phyloP scores from a whole-genome alignment of 2,888 invertebrate species.

The Odiellus spinosus region DNA sequence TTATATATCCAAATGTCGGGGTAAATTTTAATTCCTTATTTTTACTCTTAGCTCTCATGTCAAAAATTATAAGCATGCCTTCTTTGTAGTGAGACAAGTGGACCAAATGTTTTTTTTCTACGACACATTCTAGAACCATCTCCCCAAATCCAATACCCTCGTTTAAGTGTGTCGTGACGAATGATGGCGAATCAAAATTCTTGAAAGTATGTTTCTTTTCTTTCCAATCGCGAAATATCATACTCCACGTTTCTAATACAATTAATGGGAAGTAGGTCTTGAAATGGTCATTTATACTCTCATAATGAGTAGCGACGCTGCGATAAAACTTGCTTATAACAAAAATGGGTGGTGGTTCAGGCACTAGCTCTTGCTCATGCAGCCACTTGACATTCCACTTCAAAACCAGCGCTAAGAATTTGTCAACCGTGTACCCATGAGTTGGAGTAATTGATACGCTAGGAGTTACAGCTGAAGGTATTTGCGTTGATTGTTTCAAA shows the following conservation, averaged over 20 bases:
- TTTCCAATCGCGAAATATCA: slow-evolving; percentile 5
- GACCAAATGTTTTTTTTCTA: slow-evolving; percentile 1
- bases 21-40: no score
- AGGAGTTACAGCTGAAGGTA: not conserved
- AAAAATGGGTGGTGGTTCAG: slow-evolving; percentile 7
- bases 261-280: slow-evolving; percentile 7
- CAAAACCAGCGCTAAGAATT: slow-evolving; percentile 4
- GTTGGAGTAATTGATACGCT: not conserved
- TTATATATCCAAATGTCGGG: slow-evolving; percentile 9
- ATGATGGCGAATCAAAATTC: no score
- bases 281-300: slow-evolving; percentile 2
- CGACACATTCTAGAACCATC: not conserved
- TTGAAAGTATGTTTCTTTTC: not conserved
- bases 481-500: not conserved
- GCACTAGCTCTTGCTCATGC: slow-evolving; percentile 7
- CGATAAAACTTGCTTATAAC: not conserved
- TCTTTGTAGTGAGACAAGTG: not conserved
- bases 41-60: not conserved
- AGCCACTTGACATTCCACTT: slow-evolving; percentile 18
- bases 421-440: not conserved
- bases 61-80: slow-evolving; percentile 8
- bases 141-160: not conserved
- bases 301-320: not conserved
- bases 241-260: slow-evolving; percentile 12
- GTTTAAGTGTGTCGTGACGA: no score